Conservation (phyloP, 2,797 vertebrate species). For the Eospalax fontanierii region DNA sequence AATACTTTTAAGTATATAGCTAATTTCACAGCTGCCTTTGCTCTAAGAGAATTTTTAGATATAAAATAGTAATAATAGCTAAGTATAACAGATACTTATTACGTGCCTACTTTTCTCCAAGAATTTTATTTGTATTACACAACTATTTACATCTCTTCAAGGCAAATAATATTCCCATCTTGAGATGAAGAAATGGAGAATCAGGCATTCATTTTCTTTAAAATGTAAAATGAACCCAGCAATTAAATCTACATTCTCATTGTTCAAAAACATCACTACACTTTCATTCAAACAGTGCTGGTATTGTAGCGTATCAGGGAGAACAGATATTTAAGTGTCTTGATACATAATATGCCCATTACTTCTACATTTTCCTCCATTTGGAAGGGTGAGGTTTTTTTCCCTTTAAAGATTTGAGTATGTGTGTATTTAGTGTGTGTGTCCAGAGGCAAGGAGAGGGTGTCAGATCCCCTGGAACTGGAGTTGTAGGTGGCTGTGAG, state of each 20-base stretch:
- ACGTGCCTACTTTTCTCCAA: neutral
- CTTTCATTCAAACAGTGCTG: neutral
- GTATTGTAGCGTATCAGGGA: neutral
- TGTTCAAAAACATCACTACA: neutral
- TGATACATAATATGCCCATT: neutral
- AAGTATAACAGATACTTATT: neutral
- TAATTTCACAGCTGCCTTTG: neutral
- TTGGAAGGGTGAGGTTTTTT: neutral
- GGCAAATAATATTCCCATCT: neutral
- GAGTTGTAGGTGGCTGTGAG: too few relatives aligned
- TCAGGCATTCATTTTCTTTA: neutral
- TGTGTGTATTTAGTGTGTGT: too few relatives aligned
- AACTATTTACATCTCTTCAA: neutral
- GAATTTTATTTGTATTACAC: neutral
- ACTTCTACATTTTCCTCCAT: neutral
- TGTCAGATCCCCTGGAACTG: too few relatives aligned
- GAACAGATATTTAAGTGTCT: neutral
- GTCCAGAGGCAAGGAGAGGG: too few relatives aligned
- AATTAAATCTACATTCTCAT: neutral
- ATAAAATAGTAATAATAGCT: neutral
- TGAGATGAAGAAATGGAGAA: neutral
- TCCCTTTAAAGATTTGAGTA: too few relatives aligned
- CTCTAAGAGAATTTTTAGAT: neutral
- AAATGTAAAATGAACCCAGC: neutral
- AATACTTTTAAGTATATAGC: neutral